A percentile compares a stretch with the other conserved stretches of the same genome.
phyloP scores from a whole-genome alignment of 2,113 vertebrate species.

The Neodontobutis hainanensis region DNA sequence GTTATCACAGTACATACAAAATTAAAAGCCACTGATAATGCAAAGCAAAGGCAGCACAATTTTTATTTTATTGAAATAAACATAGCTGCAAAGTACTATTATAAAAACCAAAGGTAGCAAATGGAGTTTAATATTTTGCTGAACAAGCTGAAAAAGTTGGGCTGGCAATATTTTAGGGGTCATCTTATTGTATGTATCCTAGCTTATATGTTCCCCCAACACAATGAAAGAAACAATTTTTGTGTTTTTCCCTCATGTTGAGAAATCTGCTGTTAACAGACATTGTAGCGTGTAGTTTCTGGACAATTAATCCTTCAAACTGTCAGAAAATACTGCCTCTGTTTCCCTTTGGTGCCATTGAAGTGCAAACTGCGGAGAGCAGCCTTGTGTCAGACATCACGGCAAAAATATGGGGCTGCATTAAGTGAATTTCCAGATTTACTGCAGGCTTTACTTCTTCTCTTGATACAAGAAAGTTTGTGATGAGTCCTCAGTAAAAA shows the following conservation, averaged over 20 bases:
- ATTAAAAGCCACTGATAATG: neutral
- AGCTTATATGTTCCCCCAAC: no score
- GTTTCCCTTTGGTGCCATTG: conserved; percentile 1
- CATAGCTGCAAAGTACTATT: neutral
- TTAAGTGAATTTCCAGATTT: conserved; percentile 31
- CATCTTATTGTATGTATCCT: no score
- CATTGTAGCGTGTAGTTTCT: conserved; percentile 26
- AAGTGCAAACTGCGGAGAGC: conserved; percentile 5
- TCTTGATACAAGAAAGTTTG: no score
- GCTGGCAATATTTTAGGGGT: no score
- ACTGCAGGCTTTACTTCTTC: neutral
- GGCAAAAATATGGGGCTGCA: neutral
- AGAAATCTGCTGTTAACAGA: conserved; percentile 19
- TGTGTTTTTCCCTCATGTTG: neutral
- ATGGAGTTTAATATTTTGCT: no score
- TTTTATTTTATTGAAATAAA: neutral
- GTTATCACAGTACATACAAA: neutral
- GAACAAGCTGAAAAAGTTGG: no score
- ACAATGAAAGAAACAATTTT: neutral
- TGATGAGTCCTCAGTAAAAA: no score
- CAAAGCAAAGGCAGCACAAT: neutral
- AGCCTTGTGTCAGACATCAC: conserved; percentile 13
- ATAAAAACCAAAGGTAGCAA: neutral
- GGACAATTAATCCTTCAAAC: conserved; percentile 26
- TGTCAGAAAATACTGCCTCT: neutral